Evolutionary conservation across 2,113 vertebrate genomes (phyloP).

Genomic region (Pterocles orientalis): DNA sequence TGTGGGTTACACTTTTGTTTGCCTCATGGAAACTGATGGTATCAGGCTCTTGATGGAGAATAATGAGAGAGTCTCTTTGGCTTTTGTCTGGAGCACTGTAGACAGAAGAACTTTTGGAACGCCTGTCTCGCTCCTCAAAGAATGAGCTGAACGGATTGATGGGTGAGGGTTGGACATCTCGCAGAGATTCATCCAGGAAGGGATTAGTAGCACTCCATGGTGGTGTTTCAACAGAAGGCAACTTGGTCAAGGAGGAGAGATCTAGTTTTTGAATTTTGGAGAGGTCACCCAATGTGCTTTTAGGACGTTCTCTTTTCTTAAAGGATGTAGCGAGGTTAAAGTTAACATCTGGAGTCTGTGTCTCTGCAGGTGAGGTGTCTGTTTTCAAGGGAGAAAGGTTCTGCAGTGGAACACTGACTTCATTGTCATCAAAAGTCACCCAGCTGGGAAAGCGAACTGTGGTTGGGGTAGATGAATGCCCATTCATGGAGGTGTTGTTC

Average conservation of each 20-base stretch:
- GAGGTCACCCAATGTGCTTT: constrained; percentile 78
- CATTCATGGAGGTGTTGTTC: constrained; percentile 73
- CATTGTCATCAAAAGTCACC: constrained; percentile 91
- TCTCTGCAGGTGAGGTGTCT: constrained; percentile 52
- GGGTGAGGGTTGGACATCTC: constrained; percentile 84
- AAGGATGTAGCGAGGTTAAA: constrained; percentile 66
- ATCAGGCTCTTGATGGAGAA: constrained; percentile 75
- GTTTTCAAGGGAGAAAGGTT: constrained; percentile 67
- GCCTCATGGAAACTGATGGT: constrained; percentile 71
- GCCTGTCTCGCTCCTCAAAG: constrained; percentile 80
- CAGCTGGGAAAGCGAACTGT: constrained; percentile 82
- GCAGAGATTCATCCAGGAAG: constrained; percentile 84
- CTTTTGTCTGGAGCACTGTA: constrained; percentile 62
- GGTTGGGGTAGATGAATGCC: constrained; percentile 70
- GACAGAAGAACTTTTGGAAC: constrained; percentile 70
- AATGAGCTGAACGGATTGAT: constrained; percentile 90
- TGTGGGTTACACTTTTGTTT: constrained; percentile 58
- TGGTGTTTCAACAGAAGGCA: constrained; percentile 72
- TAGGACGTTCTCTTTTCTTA: constrained; percentile 80
- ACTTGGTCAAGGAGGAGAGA: constrained; percentile 72
- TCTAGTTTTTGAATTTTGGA: constrained; percentile 79
- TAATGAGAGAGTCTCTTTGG: constrained; percentile 78
- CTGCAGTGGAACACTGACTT: constrained; percentile 59
- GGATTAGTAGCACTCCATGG: constrained; percentile 86
- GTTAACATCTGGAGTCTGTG: constrained; percentile 58